These are phyloP conservation scores for Ataeniobius toweri DNA, from an alignment of 2,797 vertebrate genomes.

Conservation along the genomic window DNA sequence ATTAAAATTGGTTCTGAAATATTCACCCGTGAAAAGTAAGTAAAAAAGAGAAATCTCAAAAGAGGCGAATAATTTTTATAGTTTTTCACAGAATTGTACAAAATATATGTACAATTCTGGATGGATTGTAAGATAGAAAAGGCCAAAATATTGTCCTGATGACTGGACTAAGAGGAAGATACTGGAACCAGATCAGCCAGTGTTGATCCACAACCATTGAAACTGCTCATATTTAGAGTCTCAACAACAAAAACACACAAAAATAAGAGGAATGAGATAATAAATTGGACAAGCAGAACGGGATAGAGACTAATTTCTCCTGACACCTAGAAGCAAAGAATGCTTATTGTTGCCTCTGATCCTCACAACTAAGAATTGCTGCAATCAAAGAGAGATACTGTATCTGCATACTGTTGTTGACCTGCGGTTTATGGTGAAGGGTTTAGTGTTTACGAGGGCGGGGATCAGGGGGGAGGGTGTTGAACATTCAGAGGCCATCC, in stretches of 20 bases:
- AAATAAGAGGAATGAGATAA: background rate
- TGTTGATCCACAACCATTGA: constrained; percentile 1
- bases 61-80: background rate
- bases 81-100: background rate
- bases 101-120: background rate
- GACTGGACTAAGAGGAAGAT: background rate
- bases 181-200: background rate
- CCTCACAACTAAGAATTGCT: constrained; percentile 52
- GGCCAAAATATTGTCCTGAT: background rate
- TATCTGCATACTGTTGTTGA: constrained; percentile 43
- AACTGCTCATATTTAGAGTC: background rate
- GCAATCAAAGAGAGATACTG: constrained; percentile 48
- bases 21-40: background rate
- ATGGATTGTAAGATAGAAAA: background rate
- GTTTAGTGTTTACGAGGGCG: constrained; percentile 11
- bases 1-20: no score
- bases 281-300: no score
- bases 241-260: background rate
- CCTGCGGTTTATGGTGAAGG: background rate
- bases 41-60: background rate
- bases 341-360: constrained; percentile 51
- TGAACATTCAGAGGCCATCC: constrained; percentile 55
- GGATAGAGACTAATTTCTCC: constrained; percentile 26
- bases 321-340: constrained; percentile 34
- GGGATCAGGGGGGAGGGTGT: constrained; percentile 10